Evolutionary conservation across 1,140 invertebrate species (phyloP).

Genomic region (Aphis gossypii): DNA sequence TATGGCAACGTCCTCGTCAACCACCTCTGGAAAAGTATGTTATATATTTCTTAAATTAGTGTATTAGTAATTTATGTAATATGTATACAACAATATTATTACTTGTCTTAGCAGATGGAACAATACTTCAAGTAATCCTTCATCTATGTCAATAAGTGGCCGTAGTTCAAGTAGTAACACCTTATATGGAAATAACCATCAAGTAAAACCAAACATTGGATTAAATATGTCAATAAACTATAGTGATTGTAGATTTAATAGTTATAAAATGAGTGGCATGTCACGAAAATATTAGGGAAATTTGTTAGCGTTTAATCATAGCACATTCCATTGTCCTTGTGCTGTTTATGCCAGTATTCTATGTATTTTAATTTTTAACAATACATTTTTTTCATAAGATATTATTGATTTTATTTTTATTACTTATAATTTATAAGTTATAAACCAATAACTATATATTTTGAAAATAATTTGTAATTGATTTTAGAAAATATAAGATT

Average conservation of each 20-base stretch:
- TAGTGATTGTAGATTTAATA: conserved; percentile 47
- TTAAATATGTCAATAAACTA: conserved; percentile 49
- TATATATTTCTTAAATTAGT: background rate
- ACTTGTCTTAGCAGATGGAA: conserved; percentile 42
- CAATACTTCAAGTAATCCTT: conserved; percentile 43
- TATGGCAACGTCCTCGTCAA: conserved; percentile 53
- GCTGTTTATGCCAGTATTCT: background rate
- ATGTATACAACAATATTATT: background rate
- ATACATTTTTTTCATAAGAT: background rate
- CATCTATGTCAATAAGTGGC: conserved; percentile 51
- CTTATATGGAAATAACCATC: conserved; percentile 45
- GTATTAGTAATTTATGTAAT: background rate
- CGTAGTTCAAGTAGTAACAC: conserved; percentile 40
- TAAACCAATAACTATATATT: background rate
- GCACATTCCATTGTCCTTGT: conserved; percentile 1
- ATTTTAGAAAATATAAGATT: background rate
- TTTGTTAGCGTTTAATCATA: background rate
- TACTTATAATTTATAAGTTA: too few relatives aligned
- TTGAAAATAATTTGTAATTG: background rate
- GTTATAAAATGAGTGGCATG: conserved; percentile 52
- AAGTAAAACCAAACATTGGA: conserved; percentile 43
- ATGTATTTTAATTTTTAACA: background rate
- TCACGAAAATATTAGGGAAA: conserved; percentile 42
- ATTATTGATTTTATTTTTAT: background rate
- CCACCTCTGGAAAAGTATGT: conserved; percentile 49